These are phyloP conservation scores for Smutsia gigantea DNA, from an alignment of 2,797 vertebrate species.

Conservation along the genomic window DNA sequence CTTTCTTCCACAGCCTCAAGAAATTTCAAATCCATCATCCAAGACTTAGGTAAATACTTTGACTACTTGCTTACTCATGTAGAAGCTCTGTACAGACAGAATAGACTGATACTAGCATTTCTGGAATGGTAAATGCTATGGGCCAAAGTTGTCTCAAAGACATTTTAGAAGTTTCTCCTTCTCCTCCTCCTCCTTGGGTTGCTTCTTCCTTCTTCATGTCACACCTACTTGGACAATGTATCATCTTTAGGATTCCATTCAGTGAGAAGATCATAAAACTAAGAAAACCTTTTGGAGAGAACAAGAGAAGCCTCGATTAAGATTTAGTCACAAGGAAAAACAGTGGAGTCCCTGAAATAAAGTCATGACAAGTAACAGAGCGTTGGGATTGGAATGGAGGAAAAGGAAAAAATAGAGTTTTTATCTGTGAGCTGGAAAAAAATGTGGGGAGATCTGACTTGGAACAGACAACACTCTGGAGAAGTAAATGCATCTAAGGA, in stretches of 20 bases:
- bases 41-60: not conserved
- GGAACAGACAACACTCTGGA: not conserved
- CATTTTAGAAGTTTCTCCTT: not conserved
- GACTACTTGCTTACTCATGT: not conserved
- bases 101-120: not conserved
- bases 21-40: not conserved
- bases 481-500: not conserved
- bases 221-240: not conserved
- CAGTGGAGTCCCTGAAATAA: not conserved
- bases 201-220: too few relatives aligned
- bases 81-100: not conserved
- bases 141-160: not conserved
- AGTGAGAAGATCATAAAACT: not conserved
- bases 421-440: not conserved
- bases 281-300: not conserved
- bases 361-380: not conserved
- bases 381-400: not conserved
- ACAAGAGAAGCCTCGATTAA: not conserved
- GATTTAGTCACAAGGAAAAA: not conserved
- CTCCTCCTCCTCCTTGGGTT: too few relatives aligned
- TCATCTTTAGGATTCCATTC: not conserved
- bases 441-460: not conserved
- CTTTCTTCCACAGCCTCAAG: not conserved
- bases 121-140: not conserved
- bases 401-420: not conserved